Conservation (phyloP, 2,888 invertebrate species). For the Conus canariensis region DNA sequence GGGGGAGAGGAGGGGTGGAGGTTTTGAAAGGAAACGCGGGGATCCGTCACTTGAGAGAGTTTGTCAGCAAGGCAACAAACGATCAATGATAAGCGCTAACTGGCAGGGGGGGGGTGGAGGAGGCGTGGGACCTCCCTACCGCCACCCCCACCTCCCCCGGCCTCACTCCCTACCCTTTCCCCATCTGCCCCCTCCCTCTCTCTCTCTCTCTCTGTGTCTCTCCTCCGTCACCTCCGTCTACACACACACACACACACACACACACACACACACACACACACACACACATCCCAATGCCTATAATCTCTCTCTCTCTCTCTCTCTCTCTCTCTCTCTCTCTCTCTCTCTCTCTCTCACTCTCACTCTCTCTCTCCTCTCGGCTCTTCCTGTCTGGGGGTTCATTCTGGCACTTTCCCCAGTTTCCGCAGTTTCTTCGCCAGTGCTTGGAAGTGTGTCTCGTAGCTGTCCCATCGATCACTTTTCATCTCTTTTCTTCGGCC, state of each 20-base stretch:
- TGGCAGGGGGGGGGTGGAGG: not conserved
- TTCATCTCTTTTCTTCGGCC: not conserved
- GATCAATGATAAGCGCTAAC: slow-evolving; percentile 1
- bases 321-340: not conserved
- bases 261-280: too few species aligned
- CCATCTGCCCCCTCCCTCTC: not conserved
- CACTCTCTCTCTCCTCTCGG: not conserved
- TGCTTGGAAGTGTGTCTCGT: slow-evolving; percentile 7
- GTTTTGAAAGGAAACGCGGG: not conserved
- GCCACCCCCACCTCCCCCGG: too few species aligned
- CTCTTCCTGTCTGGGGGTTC: not conserved
- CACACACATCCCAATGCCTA: too few species aligned
- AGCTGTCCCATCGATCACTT: not conserved
- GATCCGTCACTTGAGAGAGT: not conserved
- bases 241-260: too few species aligned
- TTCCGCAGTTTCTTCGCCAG: not conserved
- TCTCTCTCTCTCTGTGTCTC: not conserved
- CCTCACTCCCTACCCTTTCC: not conserved
- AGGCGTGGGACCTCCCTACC: not conserved
- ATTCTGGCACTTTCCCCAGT: not conserved
- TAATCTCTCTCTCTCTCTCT: not conserved
- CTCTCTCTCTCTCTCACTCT: not conserved
- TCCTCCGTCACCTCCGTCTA: not conserved
- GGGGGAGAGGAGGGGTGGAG: not conserved
- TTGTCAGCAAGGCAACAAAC: slow-evolving; percentile 13